Conservation (phyloP, 2,797 vertebrate species). For the Halcyon smyrnensis region DNA sequence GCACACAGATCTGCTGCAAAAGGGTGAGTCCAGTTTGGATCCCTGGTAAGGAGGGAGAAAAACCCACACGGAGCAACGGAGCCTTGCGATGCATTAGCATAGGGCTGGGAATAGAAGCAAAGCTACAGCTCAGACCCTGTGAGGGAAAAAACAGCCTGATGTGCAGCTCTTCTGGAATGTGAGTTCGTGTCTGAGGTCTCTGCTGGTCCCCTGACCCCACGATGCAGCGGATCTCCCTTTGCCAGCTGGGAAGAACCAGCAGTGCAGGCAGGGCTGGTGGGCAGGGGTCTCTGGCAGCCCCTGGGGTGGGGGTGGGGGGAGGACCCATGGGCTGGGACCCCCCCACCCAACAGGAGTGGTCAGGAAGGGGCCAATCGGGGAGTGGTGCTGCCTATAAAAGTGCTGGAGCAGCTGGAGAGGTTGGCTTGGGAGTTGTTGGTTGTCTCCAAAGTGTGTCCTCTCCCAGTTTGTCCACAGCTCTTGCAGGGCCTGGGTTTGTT, state of each 20-base stretch:
- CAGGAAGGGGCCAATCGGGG: background rate
- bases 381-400: background rate
- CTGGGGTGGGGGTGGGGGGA: background rate
- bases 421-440: rapidly evolving
- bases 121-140: background rate
- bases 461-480: background rate
- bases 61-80: background rate
- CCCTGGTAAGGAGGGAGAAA: background rate
- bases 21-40: background rate
- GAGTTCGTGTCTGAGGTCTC: background rate
- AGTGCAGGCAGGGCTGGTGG: background rate
- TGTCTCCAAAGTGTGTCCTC: rapidly evolving
- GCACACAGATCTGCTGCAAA: background rate
- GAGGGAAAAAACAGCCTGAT: background rate
- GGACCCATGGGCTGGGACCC: background rate
- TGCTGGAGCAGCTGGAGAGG: rapidly evolving
- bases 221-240: background rate
- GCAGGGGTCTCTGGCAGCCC: background rate
- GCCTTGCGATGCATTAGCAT: rapidly evolving
- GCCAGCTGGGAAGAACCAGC: background rate
- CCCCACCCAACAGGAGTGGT: background rate
- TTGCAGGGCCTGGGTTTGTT: rapidly evolving
- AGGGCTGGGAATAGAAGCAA: background rate
- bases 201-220: background rate
- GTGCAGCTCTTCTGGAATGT: background rate